Evolutionary conservation across 1,140 invertebrate species (phyloP), one percentile per base, ranked within the genome.

Genomic region (Helicoverpa armigera): DNA sequence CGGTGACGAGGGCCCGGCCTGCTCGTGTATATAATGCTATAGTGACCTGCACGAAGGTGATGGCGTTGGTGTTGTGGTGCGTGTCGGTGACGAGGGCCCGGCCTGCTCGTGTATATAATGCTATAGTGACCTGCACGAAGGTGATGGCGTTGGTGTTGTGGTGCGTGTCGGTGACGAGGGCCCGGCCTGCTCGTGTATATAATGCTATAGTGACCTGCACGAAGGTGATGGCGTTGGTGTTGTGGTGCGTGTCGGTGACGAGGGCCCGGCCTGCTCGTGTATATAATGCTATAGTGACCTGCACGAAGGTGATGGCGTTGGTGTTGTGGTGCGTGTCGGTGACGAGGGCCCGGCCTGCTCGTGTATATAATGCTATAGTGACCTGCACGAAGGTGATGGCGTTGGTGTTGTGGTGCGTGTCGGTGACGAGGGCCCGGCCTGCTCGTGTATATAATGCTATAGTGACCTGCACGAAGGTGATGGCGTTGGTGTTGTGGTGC

Each of bases 251-350:
- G 93, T 99, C 98, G 89, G 98, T 98, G 51, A 99, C 99, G 79
- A 99, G 96, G 60, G 98, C 97, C 89, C 98, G 98, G 74, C 99
- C 95, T 99, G 98, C 94, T 99, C 98, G 81, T 23, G 23, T 23
- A 23, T 23, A 23, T 23, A 23, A 23, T 23, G 1, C 9, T n/a
- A 16, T 14, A 48, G 5, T 11, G 63, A 98, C 97, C 96, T 98
- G 98, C 80, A 99, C 98, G 96, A 98, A 99, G 72, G 97, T 97
- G 86, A 99, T 98, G 18, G 99, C 98, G 96, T 99, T 99, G 79
- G 97, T 97, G 81, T 97, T 96, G 86, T 97, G 96, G 88, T 98
- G 97, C 88, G 98, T 97, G 93, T 99, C 98, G 89, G 98, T 98
- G 51, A 99, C 99, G 79, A 99, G 96, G 60, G 98, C 97, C 89